Percentiles rank a stretch among this genome's conserved stretches.
phyloP scores from a whole-genome alignment of 2,113 vertebrate genomes.

The Polypterus bichir region DNA sequence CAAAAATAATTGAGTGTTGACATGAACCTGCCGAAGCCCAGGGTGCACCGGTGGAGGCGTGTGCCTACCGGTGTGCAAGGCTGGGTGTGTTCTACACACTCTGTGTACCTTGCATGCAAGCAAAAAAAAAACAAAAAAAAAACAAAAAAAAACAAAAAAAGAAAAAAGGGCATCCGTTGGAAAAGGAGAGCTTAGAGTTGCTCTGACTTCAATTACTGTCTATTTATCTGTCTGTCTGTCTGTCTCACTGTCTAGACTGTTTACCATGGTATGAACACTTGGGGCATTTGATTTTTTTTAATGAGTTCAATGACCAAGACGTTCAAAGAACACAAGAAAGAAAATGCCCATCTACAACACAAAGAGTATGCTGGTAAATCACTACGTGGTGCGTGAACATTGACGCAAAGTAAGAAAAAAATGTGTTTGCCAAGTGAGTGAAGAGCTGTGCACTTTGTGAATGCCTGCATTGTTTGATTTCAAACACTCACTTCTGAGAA shows the following conservation, averaged over 20 bases:
- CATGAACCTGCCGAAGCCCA: neutral
- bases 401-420: too few species aligned
- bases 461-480: conserved; percentile 24
- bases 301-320: too few species aligned
- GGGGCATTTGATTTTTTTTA: too few species aligned
- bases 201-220: neutral
- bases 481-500: conserved; percentile 26
- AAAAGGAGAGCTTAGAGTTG: neutral
- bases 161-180: neutral
- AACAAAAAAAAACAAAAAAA: neutral
- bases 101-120: too few species aligned
- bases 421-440: too few species aligned
- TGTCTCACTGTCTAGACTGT: neutral
- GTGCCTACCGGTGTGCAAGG: neutral
- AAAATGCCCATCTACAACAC: too few species aligned
- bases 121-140: neutral
- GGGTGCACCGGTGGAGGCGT: neutral
- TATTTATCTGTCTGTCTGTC: neutral
- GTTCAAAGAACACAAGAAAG: too few species aligned
- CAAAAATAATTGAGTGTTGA: neutral
- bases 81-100: too few species aligned
- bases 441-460: too few species aligned
- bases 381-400: too few species aligned
- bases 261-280: too few species aligned
- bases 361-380: too few species aligned